Evolutionary conservation across 2,797 vertebrate species (phyloP), one percentile per base, ranked within the genome.

Genomic region (Myoxocephalus aenaeus): DNA sequence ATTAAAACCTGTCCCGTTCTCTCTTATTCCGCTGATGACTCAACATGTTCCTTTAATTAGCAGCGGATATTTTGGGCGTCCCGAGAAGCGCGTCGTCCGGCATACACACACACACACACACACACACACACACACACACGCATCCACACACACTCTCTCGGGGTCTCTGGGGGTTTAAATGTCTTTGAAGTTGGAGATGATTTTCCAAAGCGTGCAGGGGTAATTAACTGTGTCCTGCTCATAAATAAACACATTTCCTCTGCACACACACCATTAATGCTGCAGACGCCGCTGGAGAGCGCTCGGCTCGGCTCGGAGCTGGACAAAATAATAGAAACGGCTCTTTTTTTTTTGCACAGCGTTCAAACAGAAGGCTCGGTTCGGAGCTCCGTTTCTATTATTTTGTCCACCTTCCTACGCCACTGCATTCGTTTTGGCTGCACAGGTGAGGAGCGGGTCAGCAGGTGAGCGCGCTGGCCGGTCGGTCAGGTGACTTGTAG

Each of bases 101-200:
- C 17, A 44, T 36, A 4, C 59, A 63, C 38, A 7, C 58, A 12
- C 34, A 11, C 34, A 61, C 34, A 85, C 75, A 48, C 82, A 74
- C 1, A 42, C 84, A 4, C 18, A n/a, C 46, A 50, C 20, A 10
- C 46, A 50, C 46, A n/a, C 46, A 10, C 18, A n/a, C 46, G 8
- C 20, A 10, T 18, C 1, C 46, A 50, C 18, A 50, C 46, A 25
- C 18, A 4, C 81, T 25, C 84, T 89, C 92, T 89, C 89, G 65
- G 27, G 38, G 38, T 78, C 81, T 81, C 79, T n/a, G 22, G 79
- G 84, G 86, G 70, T 82, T 75, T 70, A 83, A 88, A 86, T 83
- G 70, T 79, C 90, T 95, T 95, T 96, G 93, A 96, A 91, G 90
- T 92, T 86, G n/a, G 56, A 82, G 85, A 90, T 95, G 94, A 96